phyloP scores from a whole-genome alignment of 2,113 vertebrate species.

The Probosciger aterrimus region DNA sequence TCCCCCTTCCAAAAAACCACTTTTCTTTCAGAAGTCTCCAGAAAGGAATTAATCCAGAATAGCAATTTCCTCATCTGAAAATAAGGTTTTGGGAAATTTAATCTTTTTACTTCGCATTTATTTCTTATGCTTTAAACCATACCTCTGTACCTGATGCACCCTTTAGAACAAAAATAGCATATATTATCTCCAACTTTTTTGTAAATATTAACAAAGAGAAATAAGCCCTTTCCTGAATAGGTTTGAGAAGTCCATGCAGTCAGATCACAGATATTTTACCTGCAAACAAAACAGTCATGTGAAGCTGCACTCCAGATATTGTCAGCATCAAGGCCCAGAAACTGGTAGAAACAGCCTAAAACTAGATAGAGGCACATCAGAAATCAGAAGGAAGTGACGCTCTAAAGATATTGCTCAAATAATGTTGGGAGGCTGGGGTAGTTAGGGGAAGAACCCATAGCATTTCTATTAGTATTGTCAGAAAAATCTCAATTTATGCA shows the following conservation, averaged over 20 bases:
- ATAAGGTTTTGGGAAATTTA: conserved; percentile 8
- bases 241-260: background rate
- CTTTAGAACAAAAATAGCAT: background rate
- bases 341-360: background rate
- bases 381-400: background rate
- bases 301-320: background rate
- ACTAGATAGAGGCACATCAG: background rate
- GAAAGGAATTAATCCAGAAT: conserved; percentile 49
- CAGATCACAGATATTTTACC: background rate
- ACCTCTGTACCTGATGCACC: background rate
- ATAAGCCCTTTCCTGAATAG: background rate
- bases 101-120: background rate
- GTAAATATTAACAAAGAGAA: background rate
- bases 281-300: background rate
- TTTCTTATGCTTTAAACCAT: background rate
- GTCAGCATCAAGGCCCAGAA: background rate
- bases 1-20: conserved; percentile 21
- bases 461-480: background rate
- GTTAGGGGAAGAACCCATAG: background rate
- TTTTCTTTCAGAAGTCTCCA: conserved; percentile 26
- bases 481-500: background rate
- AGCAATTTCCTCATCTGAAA: conserved; percentile 16
- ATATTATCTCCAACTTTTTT: background rate
- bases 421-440: background rate
- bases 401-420: background rate